Percentiles rank a stretch among this genome's conserved stretches.
phyloP scores from a whole-genome alignment of 2,888 invertebrate genomes.

The Mythimna loreyi region DNA sequence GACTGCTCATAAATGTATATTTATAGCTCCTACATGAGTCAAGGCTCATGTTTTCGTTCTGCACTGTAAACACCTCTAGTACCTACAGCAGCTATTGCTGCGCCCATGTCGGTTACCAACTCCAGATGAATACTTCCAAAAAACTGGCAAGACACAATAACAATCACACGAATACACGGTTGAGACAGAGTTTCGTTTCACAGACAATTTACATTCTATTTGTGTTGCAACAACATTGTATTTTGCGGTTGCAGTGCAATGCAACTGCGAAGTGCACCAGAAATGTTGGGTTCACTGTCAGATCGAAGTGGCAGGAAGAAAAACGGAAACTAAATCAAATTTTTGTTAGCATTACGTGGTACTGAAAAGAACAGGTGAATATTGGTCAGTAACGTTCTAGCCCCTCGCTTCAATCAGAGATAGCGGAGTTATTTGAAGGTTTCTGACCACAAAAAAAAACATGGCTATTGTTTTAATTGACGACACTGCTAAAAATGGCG shows the following conservation, averaged over 20 bases:
- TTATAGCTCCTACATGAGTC: constrained; percentile 38
- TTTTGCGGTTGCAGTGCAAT: constrained; percentile 65
- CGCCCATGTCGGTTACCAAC: constrained; percentile 26
- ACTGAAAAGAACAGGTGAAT: too few relatives aligned
- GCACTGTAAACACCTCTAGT: constrained; percentile 25
- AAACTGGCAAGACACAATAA: constrained; percentile 61
- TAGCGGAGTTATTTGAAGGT: too few relatives aligned
- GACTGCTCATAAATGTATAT: constrained; percentile 36
- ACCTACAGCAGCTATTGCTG: background rate
- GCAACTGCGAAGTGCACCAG: constrained; percentile 48
- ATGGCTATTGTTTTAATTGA: constrained; percentile 18
- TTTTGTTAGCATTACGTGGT: background rate
- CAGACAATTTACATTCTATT: constrained; percentile 71
- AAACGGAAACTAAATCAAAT: constrained; percentile 15
- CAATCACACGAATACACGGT: constrained; percentile 72
- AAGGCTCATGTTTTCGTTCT: constrained; percentile 32
- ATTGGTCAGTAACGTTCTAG: too few relatives aligned
- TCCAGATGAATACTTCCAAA: constrained; percentile 38
- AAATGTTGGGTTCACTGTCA: constrained; percentile 12
- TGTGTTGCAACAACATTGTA: constrained; percentile 69
- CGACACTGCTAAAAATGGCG: constrained; percentile 8
- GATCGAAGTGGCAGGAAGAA: constrained; percentile 12
- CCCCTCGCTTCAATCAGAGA: too few relatives aligned
- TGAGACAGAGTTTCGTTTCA: constrained; percentile 78
- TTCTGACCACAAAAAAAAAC: background rate